Conservation (phyloP, 1,140 invertebrate species). For the Drosophila sucinea region DNA sequence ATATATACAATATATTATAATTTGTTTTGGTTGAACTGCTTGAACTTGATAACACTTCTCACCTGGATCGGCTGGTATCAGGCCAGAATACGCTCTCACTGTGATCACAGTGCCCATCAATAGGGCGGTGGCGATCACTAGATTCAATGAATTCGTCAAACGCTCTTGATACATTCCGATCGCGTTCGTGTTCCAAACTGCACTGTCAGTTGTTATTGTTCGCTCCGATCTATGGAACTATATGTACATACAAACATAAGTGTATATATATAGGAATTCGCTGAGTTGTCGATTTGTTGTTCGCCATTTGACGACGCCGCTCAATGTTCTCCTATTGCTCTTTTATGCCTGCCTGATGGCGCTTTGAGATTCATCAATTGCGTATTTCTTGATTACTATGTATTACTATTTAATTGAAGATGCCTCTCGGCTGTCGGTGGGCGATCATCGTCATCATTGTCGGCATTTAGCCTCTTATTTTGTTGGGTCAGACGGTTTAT, state of each 20-base stretch:
- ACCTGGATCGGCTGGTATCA: constrained; percentile 69
- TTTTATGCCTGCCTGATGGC: background rate
- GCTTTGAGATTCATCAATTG: constrained; percentile 61
- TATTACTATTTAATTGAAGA: constrained; percentile 77
- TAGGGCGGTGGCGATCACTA: constrained; percentile 40
- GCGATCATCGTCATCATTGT: constrained; percentile 7
- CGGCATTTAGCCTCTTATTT: constrained; percentile 30
- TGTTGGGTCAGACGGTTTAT: constrained; percentile 67
- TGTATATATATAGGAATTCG: background rate
- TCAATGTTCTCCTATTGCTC: constrained; percentile 4
- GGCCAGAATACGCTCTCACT: constrained; percentile 62
- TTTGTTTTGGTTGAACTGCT: background rate
- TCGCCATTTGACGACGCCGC: background rate
- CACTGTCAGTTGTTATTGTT: constrained; percentile 41
- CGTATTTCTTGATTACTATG: constrained; percentile 64
- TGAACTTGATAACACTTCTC: background rate
- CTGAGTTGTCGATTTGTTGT: constrained; percentile 16
- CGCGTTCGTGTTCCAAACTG: constrained; percentile 58
- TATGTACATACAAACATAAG: background rate
- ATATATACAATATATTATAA: constrained; percentile 4
- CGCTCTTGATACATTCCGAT: constrained; percentile 53
- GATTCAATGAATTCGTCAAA: constrained; percentile 7
- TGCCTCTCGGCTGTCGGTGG: constrained; percentile 8
- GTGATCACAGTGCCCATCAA: constrained; percentile 18
- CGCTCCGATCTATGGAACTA: constrained; percentile 15